Base-by-base conservation (phyloP, 2,797 vertebrate species). In the Phaenicophaeus curvirostris region DNA sequence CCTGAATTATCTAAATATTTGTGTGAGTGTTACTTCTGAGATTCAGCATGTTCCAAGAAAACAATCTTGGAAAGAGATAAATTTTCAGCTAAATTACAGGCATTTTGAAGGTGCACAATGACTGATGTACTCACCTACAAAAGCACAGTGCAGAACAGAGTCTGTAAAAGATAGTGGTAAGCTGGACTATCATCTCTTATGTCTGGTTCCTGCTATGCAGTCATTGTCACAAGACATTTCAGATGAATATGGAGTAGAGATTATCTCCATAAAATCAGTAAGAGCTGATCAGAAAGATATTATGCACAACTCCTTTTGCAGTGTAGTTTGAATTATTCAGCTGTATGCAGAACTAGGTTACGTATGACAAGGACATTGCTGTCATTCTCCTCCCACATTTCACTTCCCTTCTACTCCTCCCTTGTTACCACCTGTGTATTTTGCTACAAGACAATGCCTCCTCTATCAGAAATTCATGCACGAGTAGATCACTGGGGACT, bases 1-100 rank as follows among this genome's bases (percentile, higher is more conserved):
- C 87, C 85, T 86, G 66, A 93, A 91, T 93, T 89, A 89, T 92
- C 73, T 39, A 93, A 94, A 93, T 96, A 91, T 94, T 95, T 94
- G 89, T 63, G 54, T 88, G 82, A 94, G 88, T 66, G 79, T 86
- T 95, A 90, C 76, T 79, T 92, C 65, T 84, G 89, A 91, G 82
- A 93, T 35, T 89, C 87, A 84, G 87, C 39, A 75, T 54, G 62
- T 89, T 84, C 73, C 69, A 54, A 72, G 46, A 48, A 88, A 87
- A 90, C 30, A 95, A 30, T n/a, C 27, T 25, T 62, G 31, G 41
- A 85, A 87, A 59, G 12, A 41, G 67, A 74, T 28, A 68, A 10
- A 87, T 78, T 91, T 82, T 62, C 35, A 3, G 33, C 51, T 89
- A 81, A 92, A 89, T 44, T 8, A 69, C 15, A 72, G 42, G 25